phyloP scores from a whole-genome alignment of 1,140 invertebrate genomes.

The Eurosta solidaginis region DNA sequence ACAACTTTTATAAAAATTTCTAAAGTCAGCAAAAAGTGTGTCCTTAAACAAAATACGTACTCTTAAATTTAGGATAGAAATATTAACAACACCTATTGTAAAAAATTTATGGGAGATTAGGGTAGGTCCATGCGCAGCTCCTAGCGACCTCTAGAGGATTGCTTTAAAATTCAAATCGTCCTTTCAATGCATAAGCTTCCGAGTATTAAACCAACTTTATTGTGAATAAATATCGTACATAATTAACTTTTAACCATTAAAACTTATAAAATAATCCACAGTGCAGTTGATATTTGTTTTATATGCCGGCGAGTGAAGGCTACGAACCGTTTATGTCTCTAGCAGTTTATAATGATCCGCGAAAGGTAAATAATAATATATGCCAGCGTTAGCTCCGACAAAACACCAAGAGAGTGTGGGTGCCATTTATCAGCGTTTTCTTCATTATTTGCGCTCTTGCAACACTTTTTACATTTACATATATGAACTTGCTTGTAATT shows the following conservation, averaged over 20 bases:
- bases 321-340: neutral
- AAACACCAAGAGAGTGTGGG: conserved; percentile 10
- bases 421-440: neutral
- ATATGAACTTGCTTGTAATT: neutral
- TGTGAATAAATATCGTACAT: no score
- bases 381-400: neutral
- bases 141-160: no score
- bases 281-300: neutral
- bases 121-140: no score
- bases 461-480: neutral
- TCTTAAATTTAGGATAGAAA: no score
- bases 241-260: neutral
- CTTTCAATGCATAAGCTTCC: no score
- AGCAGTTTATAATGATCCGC: neutral
- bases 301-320: neutral
- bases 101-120: no score
- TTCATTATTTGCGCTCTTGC: neutral
- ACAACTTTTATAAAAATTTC: no score
- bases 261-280: neutral
- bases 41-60: no score
- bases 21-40: no score
- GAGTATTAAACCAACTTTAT: no score
- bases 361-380: neutral
- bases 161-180: no score
- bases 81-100: no score